Evolutionary conservation across 64 coral and sea anemone species (phyloP), one percentile per base, ranked within the genome.

Genomic region (Acropora yongei): DNA sequence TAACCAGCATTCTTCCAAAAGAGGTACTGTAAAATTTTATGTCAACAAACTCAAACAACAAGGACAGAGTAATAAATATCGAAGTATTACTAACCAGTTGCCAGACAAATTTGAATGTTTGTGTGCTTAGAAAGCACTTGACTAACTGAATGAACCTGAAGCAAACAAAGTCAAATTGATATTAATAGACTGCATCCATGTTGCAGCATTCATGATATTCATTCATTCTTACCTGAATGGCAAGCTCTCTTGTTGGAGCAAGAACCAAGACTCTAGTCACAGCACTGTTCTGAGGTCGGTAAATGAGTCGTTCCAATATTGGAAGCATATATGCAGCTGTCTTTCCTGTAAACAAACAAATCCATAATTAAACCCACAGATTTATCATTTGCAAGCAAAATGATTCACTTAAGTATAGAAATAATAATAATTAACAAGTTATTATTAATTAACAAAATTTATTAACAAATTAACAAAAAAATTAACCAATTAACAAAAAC

Each of bases 281-380:
- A 74, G 97, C 71, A 18, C 43, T 61, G 57, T 98, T 94, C 45
- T 88, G 81, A 63, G 97, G 97, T 9, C 91, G 90, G 48, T 96
- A 98, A 9, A 98, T 44, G 9, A 98, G 88, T 47, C 97, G 50
- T 67, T 98, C 97, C 8, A 98, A 55, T 72, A 98, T 98, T n/a
- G 97, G 97, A 44, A 98, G 74, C 88, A 96, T 93, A 47, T 96
- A 98, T 1, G 97, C 97, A 81, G 97, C 97, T 63, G 97, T 98
- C 81, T 98, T 98, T 8, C 97, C 97, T 98, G 42, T 39, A 41
- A 88, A 53, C 9, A 58, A 41, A 30, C 30, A 30, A 30, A 41
- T 8, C 5, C 2, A 11, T 40, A 8, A 53, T 20, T 30, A 30
- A 30, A 30, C 30, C 30, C 30, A 30, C 30, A 30, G 30, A 30